Evolutionary conservation across 2,113 vertebrate species (phyloP).

Genomic region (Nipponia nippon): DNA sequence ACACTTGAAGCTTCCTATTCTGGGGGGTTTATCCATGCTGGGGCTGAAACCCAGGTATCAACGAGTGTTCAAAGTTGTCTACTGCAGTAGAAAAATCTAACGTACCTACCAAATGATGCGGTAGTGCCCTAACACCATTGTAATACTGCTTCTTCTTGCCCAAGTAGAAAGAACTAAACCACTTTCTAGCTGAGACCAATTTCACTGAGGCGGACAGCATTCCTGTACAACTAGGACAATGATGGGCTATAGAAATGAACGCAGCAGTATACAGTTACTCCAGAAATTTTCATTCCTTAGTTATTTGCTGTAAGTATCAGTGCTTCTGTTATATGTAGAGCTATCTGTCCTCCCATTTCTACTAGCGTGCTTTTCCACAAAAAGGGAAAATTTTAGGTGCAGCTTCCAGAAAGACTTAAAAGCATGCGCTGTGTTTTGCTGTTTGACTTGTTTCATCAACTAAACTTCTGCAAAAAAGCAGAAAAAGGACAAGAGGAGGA

Average conservation of each 20-base stretch:
- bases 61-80: neutral
- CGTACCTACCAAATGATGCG: neutral
- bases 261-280: neutral
- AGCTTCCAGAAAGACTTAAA: neutral
- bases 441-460: neutral
- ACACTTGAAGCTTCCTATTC: neutral
- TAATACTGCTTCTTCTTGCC: neutral
- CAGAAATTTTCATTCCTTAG: neutral
- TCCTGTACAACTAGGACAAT: neutral
- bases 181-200: neutral
- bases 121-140: neutral
- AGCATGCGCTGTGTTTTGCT: neutral
- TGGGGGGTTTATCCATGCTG: neutral
- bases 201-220: neutral
- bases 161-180: neutral
- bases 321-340: neutral
- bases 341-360: neutral
- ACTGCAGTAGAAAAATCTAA: neutral
- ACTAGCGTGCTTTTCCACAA: neutral
- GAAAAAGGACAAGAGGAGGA: neutral
- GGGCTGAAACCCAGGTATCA: neutral
- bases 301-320: neutral
- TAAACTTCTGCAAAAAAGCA: slow-evolving; percentile 3
- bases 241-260: neutral
- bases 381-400: neutral